Conservation (phyloP, 2,888 invertebrate genomes). For the Caenorhabditis sinica region DNA sequence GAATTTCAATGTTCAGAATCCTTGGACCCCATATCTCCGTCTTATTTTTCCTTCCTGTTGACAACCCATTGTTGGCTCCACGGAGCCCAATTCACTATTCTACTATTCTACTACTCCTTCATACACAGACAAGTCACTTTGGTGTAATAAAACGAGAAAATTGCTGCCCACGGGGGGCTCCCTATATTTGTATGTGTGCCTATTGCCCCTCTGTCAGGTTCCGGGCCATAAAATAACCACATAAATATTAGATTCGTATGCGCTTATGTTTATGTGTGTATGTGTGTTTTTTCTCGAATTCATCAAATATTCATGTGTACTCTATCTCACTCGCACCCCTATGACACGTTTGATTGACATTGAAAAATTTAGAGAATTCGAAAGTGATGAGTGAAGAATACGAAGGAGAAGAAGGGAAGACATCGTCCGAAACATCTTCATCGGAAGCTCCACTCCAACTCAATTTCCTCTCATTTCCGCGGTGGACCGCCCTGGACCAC, state of each 20-base stretch:
- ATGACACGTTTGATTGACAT: background rate
- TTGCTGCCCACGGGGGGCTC: constrained; percentile 1
- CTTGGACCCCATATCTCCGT: background rate
- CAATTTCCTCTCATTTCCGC: constrained; percentile 39
- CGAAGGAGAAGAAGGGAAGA: background rate
- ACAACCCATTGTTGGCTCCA: constrained; percentile 2
- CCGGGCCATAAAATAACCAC: constrained; percentile 36
- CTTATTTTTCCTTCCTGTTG: constrained; percentile 9
- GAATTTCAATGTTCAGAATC: background rate
- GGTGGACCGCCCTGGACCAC: background rate
- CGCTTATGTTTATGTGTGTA: background rate
- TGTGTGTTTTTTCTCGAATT: constrained; percentile 4
- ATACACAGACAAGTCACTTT: background rate
- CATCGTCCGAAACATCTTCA: constrained; percentile 37
- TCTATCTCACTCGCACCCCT: background rate
- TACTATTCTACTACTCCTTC: constrained; percentile 3
- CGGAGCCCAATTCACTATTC: background rate
- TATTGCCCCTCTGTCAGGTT: constrained; percentile 1
- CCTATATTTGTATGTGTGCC: background rate
- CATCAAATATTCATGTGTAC: constrained; percentile 40
- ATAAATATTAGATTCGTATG: constrained; percentile 49
- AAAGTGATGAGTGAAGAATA: constrained; percentile 3
- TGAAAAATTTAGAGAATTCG: background rate
- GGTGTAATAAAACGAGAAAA: constrained; percentile 54
- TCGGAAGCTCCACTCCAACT: constrained; percentile 17